Base-by-base conservation (phyloP, 2,113 vertebrate species). In the Eptesicus fuscus region DNA sequence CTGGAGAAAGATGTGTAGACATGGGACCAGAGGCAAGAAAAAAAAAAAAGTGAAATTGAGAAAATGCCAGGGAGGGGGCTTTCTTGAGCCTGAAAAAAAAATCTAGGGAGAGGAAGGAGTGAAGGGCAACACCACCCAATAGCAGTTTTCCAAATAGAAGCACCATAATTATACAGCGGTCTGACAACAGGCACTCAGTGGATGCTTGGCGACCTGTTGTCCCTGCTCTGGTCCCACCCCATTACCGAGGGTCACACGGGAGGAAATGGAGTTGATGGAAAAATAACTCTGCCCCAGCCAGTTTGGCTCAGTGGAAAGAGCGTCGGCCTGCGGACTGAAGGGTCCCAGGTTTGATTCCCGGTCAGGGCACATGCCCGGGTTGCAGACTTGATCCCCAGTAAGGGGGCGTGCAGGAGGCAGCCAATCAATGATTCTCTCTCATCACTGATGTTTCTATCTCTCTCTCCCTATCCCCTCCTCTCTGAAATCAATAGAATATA, bases 101-200 rank as follows among this genome's bases (percentile, higher is more conserved):
- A 90, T 77, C 84, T 37, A 83, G 73, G 37, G 47, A 94, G 78
- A 95, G 56, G 95, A 97, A 93, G 77, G 49, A 89, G 88, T 14
- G 2, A 40, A 95, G 71, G n/a, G 63, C 88, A 95, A 92, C 67
- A 82, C 42, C 63, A 93, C 61, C 96, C 95, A 95, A 94, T 42
- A 93, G 85, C 70, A 59, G 96, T 92, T 94, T 94, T 89, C 96
- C 80, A 94, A 95, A 93, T 90, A 92, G 95, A 96, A 93, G 69
- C 88, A 85, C 86, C 63, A 69, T 95, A 83, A 96, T 95, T 91
- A 89, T 35, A 85, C 96, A 85, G 70, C 82, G 79, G 84, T 4
- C 92, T 83, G 87, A 37, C 56, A 89, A 80, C 17, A 88, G 83
- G 83, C 79, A 56, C 8, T 85, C 35, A 32, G 44, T 74, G 94